Base-by-base conservation (phyloP, 64 coral and sea anemone species). In the Porites australiensis region DNA sequence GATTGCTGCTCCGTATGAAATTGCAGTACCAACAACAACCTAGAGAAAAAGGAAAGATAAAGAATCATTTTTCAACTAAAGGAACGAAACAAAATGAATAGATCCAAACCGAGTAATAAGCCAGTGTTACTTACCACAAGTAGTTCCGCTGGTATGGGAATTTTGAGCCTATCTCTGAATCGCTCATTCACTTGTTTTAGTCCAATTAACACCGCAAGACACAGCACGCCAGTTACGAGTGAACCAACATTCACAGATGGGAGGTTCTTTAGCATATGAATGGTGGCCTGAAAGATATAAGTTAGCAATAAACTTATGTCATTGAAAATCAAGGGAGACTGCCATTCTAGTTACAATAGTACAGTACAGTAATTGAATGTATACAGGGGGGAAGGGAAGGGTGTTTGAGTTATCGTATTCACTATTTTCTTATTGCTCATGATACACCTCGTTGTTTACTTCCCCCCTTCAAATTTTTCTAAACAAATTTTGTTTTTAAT, bases 121-220 rank as follows among this genome's bases (percentile, higher is more conserved):
- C 8, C 5, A 81, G 49, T 69, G 18, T 70, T 64, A 37, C 27
- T 89, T 79, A 98, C 96, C 93, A 95, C 96, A 63, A 98, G 75
- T 4, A 98, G 82, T 82, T 98, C 96, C 8, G 96, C 96, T 50
- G 96, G 96, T 5, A 98, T 90, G 51, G 96, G 96, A 76, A 98
- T 16, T 19, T 83, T 95, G 2, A 98, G 22, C 67, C 44, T 95
- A 7, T 79, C 60, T 22, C 82, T 98, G 46, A 66, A 98, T 87
- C 90, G 89, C 37, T 95, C 96, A 60, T 98, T 98, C 10, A 98
- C 74, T 74, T 93, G 64, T 88, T 98, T 98, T 45, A 98, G 74
- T 45, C 75, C 75, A 44, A 98, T 87, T 12, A 98, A 85, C 11
- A 98, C 78, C 54, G 84, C 8, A 27, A 98, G 57, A 78, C 94